phyloP scores from a whole-genome alignment of 1,140 invertebrate genomes.

The Macrosteles quadrilineatus region DNA sequence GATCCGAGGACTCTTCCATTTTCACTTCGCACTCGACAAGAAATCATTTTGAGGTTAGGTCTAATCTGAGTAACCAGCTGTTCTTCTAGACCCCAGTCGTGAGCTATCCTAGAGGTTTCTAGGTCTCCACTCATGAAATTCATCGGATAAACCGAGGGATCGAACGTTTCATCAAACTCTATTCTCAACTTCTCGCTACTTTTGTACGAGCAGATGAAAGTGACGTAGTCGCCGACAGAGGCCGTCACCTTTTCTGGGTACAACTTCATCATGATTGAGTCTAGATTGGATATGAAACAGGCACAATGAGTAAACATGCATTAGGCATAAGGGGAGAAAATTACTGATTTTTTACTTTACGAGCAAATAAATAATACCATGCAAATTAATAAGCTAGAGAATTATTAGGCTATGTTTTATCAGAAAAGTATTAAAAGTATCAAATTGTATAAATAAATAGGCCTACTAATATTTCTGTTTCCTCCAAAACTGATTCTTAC shows the following conservation, averaged over 20 bases:
- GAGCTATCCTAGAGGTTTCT: not conserved
- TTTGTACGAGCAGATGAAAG: conserved; percentile 57
- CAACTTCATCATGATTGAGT: conserved; percentile 56
- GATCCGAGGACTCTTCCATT: conserved; percentile 45
- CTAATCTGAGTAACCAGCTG: conserved; percentile 45
- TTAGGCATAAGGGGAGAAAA: not conserved
- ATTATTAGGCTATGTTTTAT: too few species aligned
- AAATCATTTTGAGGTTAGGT: conserved; percentile 42
- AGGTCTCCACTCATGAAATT: not conserved
- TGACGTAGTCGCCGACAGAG: conserved; percentile 48
- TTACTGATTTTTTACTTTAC: too few species aligned
- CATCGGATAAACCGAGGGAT: conserved; percentile 14
- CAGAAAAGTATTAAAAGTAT: too few species aligned
- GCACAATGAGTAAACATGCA: conserved; percentile 6
- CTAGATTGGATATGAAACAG: conserved; percentile 42
- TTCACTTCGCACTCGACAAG: conserved; percentile 47
- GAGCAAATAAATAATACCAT: too few species aligned
- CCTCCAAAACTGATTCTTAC: too few species aligned
- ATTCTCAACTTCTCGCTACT: conserved; percentile 50
- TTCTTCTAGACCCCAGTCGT: conserved; percentile 33
- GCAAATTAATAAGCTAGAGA: too few species aligned
- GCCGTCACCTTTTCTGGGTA: conserved; percentile 51
- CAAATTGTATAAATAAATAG: too few species aligned
- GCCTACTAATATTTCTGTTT: too few species aligned
- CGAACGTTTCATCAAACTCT: conserved; percentile 48